These are phyloP conservation scores for Eumacrocentrus americanus DNA, from an alignment of 2,888 invertebrate species.

Conservation along the genomic window DNA sequence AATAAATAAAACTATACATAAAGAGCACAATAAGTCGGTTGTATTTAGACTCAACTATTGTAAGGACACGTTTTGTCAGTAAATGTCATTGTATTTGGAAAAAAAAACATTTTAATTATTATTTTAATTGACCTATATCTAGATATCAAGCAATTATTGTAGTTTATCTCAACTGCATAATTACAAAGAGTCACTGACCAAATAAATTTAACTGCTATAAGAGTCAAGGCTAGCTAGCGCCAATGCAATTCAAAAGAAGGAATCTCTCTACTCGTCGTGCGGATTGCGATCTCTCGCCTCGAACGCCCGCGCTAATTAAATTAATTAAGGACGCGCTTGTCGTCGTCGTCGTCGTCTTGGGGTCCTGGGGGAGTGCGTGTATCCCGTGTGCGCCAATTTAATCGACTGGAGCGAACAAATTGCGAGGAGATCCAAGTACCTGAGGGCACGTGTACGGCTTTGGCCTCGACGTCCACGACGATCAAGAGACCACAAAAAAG, in stretches of 20 bases:
- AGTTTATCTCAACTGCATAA: neutral
- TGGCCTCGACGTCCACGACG: neutral
- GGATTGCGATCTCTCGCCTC: slow-evolving; percentile 32
- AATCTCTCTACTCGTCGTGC: neutral
- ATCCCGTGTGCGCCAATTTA: slow-evolving; percentile 27
- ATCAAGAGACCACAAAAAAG: too few relatives aligned
- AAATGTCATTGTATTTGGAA: slow-evolving; percentile 49
- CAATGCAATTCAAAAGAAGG: slow-evolving; percentile 8
- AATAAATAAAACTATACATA: neutral
- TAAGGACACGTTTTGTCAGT: slow-evolving; percentile 49
- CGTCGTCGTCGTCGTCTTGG: neutral
- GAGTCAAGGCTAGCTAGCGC: slow-evolving; percentile 10
- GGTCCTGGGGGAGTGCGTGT: slow-evolving; percentile 3
- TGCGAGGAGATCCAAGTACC: slow-evolving; percentile 12
- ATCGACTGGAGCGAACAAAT: slow-evolving; percentile 32
- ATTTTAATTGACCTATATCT: neutral
- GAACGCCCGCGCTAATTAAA: slow-evolving; percentile 38
- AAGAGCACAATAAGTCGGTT: neutral
- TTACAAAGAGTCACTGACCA: slow-evolving; percentile 12
- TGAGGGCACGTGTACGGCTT: slow-evolving; percentile 7
- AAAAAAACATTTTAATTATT: neutral
- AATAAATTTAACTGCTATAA: slow-evolving; percentile 22
- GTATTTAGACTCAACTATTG: slow-evolving; percentile 45
- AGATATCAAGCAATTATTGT: slow-evolving; percentile 1
- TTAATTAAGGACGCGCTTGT: slow-evolving; percentile 36